These are phyloP conservation scores for Capricornis sumatraensis DNA, from an alignment of 2,113 vertebrate species.

Conservation along the genomic window DNA sequence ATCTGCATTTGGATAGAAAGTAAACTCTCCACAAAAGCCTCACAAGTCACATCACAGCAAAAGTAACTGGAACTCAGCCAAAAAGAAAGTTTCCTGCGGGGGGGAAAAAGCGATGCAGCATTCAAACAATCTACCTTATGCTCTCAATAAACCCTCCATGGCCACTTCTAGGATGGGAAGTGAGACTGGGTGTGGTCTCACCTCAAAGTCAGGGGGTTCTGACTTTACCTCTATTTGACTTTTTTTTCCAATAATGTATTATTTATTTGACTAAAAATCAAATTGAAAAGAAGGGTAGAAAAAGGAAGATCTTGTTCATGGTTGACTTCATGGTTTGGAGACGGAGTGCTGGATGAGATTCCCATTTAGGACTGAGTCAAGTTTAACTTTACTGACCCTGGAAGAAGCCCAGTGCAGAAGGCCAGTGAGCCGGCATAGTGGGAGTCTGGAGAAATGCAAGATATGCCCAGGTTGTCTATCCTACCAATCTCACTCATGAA, in stretches of 20 bases:
- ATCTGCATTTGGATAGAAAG: not conserved
- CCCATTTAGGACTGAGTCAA: not conserved
- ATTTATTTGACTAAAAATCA: not conserved
- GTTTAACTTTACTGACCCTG: not conserved
- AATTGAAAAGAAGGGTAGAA: not conserved
- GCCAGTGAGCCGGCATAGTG: rapidly evolving
- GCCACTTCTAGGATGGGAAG: not conserved
- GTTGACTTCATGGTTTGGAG: not conserved
- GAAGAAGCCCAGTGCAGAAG: not conserved
- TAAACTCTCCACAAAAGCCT: not conserved
- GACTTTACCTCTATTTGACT: not conserved
- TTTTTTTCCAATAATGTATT: not conserved
- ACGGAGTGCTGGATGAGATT: not conserved
- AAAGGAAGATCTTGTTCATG: not conserved
- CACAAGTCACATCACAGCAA: not conserved
- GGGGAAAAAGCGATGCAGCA: not conserved
- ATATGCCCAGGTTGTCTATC: rapidly evolving
- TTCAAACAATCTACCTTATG: not conserved
- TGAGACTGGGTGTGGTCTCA: not conserved
- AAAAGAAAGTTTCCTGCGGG: not conserved
- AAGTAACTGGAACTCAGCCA: not conserved
- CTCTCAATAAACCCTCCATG: not conserved
- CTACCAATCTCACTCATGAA: not conserved
- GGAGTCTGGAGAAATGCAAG: not conserved
- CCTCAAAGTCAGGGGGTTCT: not conserved